Conservation (phyloP, 2,113 vertebrate species). For the Oryzias celebensis region DNA sequence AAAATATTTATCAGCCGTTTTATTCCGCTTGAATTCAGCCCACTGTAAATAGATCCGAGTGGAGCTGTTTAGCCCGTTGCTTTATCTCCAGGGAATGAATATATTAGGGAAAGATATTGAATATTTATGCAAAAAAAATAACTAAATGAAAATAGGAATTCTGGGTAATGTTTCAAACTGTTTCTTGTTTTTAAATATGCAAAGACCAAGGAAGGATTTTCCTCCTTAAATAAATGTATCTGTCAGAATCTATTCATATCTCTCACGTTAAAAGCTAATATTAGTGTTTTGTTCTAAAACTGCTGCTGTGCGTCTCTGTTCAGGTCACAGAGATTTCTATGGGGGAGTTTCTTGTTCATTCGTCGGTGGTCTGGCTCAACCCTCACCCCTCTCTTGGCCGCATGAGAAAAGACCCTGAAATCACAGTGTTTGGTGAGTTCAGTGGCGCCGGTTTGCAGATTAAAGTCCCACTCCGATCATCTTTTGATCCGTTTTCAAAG, state of each 20-base stretch:
- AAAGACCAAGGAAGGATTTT: no score
- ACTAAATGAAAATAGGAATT: no score
- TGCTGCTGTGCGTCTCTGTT: background rate
- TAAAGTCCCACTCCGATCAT: no score
- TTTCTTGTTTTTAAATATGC: no score
- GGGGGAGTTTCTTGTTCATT: slow-evolving; percentile 96
- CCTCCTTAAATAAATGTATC: no score
- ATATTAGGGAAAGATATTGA: slow-evolving; percentile 49
- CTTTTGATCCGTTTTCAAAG: no score
- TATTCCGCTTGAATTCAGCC: background rate
- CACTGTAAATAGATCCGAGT: slow-evolving; percentile 19
- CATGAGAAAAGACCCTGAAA: slow-evolving; percentile 91
- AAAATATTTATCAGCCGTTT: background rate
- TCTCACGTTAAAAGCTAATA: no score
- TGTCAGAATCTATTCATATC: no score
- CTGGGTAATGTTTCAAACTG: no score
- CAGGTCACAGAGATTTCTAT: slow-evolving; percentile 97
- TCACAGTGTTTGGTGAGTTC: slow-evolving; percentile 92
- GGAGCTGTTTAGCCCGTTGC: slow-evolving; percentile 11
- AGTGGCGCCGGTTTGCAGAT: background rate
- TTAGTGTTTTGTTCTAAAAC: background rate
- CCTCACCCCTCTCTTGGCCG: slow-evolving; percentile 89
- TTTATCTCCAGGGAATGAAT: slow-evolving; percentile 35
- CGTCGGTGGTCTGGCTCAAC: slow-evolving; percentile 92
- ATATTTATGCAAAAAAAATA: slow-evolving; percentile 35